Evolutionary conservation across 2,113 vertebrate species (phyloP).

Genomic region (Acinonyx jubatus): DNA sequence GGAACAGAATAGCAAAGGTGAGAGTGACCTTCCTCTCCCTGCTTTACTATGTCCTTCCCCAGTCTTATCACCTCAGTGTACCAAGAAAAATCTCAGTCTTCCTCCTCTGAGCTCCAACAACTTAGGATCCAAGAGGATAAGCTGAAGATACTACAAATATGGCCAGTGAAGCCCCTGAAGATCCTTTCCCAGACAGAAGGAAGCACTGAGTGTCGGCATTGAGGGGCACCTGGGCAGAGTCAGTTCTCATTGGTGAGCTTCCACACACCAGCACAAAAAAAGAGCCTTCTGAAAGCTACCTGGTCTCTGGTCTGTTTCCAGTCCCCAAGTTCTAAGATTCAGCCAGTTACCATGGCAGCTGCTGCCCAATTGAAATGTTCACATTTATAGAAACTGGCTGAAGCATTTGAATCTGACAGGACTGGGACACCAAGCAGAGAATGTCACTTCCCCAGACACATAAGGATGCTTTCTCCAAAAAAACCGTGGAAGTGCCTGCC

Average conservation of each 20-base stretch:
- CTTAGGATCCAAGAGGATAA: background rate
- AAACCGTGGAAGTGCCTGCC: background rate
- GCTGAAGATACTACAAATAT: background rate
- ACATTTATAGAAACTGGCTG: slow-evolving; percentile 53
- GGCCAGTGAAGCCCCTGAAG: background rate
- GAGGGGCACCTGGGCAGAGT: background rate
- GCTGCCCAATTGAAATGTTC: slow-evolving; percentile 46
- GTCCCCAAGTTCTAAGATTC: slow-evolving; percentile 46
- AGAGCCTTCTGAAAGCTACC: slow-evolving; percentile 6
- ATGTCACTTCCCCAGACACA: background rate
- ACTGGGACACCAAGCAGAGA: background rate
- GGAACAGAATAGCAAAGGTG: background rate
- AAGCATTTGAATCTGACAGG: background rate
- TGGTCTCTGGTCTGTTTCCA: background rate
- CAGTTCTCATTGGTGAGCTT: background rate
- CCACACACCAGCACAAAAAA: background rate
- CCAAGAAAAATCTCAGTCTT: background rate
- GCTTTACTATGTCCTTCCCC: background rate
- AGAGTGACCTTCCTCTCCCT: background rate
- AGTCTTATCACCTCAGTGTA: background rate
- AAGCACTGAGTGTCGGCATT: too few species aligned
- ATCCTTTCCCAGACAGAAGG: background rate
- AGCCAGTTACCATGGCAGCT: slow-evolving; percentile 75
- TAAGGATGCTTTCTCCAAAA: background rate
- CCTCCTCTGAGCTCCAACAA: background rate